Conservation (phyloP, 2,888 invertebrate genomes). For the Pammene aurita region DNA sequence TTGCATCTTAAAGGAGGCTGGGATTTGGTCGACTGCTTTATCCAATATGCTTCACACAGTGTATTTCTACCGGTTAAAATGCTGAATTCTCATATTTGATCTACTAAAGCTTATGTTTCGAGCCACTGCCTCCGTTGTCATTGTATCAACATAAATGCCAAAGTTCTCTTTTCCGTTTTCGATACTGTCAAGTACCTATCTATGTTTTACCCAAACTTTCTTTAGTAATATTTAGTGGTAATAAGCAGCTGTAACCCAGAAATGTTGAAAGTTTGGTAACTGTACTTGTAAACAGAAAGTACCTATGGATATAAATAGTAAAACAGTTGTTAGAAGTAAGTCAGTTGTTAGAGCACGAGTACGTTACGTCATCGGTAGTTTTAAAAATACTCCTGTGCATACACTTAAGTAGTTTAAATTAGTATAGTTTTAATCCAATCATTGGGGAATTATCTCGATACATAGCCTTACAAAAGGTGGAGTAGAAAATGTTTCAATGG, state of each 20-base stretch:
- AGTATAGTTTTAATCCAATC: too few species aligned
- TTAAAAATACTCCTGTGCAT: slow-evolving; percentile 23
- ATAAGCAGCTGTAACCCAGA: not conserved
- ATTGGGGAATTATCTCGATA: too few species aligned
- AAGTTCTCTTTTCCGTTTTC: too few species aligned
- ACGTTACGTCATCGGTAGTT: slow-evolving; percentile 4
- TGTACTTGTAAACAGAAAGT: slow-evolving; percentile 20
- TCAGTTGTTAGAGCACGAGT: slow-evolving; percentile 16
- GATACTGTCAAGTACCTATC: too few species aligned
- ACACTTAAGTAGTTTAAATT: not conserved
- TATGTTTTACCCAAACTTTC: too few species aligned
- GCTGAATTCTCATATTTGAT: too few species aligned
- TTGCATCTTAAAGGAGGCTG: not conserved
- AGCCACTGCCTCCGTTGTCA: too few species aligned
- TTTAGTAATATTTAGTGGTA: not conserved
- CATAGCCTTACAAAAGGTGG: too few species aligned
- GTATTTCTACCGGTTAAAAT: not conserved
- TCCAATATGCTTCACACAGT: not conserved
- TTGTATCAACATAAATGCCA: too few species aligned
- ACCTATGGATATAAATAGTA: slow-evolving; percentile 21
- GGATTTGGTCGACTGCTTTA: not conserved
- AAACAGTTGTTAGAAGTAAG: too few species aligned
- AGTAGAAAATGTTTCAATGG: too few species aligned
- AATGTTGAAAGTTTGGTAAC: not conserved
- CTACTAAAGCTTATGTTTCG: too few species aligned